Evolutionary conservation across 2,888 invertebrate species (phyloP), one percentile per base, ranked within the genome.

Genomic region (Oegoconia quadripuncta): DNA sequence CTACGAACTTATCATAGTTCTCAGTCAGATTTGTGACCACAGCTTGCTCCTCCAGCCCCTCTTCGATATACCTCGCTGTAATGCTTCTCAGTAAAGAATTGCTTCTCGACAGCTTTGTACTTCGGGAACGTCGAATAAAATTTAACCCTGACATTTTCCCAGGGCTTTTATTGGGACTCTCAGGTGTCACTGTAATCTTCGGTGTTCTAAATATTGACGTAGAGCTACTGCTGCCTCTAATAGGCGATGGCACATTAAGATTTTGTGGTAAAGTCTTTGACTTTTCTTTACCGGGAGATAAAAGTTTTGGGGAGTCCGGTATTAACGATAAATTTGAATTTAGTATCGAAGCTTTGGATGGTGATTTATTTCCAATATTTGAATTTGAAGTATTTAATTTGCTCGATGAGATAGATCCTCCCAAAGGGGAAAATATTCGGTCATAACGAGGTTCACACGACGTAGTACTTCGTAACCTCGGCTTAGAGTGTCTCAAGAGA

Each of bases 91-190:
- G 62, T 44, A 91, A 66, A 1, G 91, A 91, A 58, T 91, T 91
- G 55, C 91, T 93, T 42, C 93, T 87, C 1, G 92, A 91, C 32
- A 93, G 65, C 65, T 93, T 93, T 1, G 93, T 93, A 50, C 93
- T 93, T 57, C 93, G 91, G 3, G 93, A 92, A 39, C 93, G 86
- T 8, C 93, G 87, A 55, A 93, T 93, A 52, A 93, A 91, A 60
- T 89, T 91, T 18, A 91, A 68, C 13, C 87, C 87, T 2, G 86
- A 69, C 42, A 82, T 77, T 67, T 76, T 84, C 4, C 81, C 80
- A 16, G 90, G 88, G 62, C 90, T 90, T 59, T 89, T 90, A 46
- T 78, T 80, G 4, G 86, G 80, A 58, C 84, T 77, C 65, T 89
- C 73, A 51, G 89, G 78, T 42, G 83, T 84, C 30, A 87, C 79